Base-by-base conservation (phyloP, 2,888 invertebrate species). In the Cremastinae sp. region DNA sequence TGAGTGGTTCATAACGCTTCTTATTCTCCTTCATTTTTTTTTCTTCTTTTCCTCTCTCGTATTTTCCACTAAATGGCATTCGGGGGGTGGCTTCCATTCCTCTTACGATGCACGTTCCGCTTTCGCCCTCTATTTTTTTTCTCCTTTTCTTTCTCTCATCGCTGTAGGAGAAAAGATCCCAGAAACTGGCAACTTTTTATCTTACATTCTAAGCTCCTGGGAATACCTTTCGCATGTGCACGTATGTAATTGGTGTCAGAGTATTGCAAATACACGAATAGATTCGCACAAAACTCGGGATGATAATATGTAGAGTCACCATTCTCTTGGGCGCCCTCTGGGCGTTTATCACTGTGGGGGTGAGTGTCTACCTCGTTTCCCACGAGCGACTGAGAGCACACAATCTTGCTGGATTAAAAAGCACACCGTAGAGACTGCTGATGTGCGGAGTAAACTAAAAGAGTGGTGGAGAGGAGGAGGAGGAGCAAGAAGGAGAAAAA, bases 341-440 rank as follows among this genome's bases (percentile, higher is more conserved):
- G 2, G 5, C 28, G 28, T 28, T 28, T 5, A 62, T 70, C 58
- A 45, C 62, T 43, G 43, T 20, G 34, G 64, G 2, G 28, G 5
- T 28, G n/a, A 58, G 62, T 65, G 43, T 41, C 41, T 51, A 64
- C 59, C 20, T 58, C 65, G 54, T 66, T 20, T 16, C 66, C 28
- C 28, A 28, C 58, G 78, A 58, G 78, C 78, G 45, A 74, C 78
- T 79, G 78, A 76, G 81, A 79, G 81, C 82, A 81, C 81, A 85
- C 85, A 84, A 86, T 85, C 85, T 86, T 85, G 83, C 78, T 84
- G 83, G 85, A 85, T 87, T 86, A 87, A 88, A 85, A 85, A 84
- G 80, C 79, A 80, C 77, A 36, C 79, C 76, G 65, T 74, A 59
- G 75, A 70, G 76, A 65, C 62, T n/a, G 74, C 70, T 70, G 69